Evolutionary conservation across 2,113 vertebrate genomes (phyloP).

Genomic region (Notechis scutatus): DNA sequence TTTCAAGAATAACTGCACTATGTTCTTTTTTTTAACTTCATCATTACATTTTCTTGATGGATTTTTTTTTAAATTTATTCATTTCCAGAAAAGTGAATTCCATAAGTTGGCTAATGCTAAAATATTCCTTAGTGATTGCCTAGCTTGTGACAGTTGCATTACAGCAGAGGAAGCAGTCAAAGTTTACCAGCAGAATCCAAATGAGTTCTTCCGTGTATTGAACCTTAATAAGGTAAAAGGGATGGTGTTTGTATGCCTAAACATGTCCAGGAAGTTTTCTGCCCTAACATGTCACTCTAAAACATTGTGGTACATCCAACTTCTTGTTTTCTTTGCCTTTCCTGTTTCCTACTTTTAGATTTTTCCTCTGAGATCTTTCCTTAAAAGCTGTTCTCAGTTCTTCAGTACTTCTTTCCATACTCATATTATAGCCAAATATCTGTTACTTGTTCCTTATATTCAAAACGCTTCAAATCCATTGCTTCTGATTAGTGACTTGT

Average conservation of each 20-base stretch:
- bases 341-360: not conserved
- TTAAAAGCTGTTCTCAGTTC: not conserved
- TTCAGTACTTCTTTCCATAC: not conserved
- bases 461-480: not conserved
- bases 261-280: not conserved
- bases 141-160: constrained; percentile 90
- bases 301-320: not conserved
- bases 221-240: constrained; percentile 86
- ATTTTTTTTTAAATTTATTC: not conserved
- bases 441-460: not conserved
- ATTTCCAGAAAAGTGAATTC: constrained; percentile 73
- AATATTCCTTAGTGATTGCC: constrained; percentile 87
- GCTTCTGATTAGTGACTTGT: not conserved
- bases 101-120: constrained; percentile 71
- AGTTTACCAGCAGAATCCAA: constrained; percentile 86
- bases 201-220: constrained; percentile 80
- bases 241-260: not conserved
- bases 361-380: not conserved
- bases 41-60: constrained; percentile 2
- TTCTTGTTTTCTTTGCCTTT: not conserved
- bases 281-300: not conserved
- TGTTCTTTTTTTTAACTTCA: fast-evolving
- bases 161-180: constrained; percentile 82
- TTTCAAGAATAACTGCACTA: not conserved
- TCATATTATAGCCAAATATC: not conserved